Base-by-base conservation (phyloP, 2,888 invertebrate genomes). In the Lasioglossum lativentre region DNA sequence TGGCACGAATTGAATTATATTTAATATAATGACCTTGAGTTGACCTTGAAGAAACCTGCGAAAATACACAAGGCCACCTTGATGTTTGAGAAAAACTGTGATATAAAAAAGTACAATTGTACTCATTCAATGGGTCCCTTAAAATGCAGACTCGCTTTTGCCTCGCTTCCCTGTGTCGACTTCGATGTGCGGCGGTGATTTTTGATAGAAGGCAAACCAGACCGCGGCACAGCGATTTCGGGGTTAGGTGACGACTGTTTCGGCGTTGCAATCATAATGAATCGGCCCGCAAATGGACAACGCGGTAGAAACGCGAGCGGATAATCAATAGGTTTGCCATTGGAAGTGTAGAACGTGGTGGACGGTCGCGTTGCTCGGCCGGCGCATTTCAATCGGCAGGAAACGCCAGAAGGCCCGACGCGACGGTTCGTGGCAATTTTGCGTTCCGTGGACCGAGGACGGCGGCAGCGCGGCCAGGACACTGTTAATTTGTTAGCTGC, bases 311-410 rank as follows among this genome's bases (percentile, higher is more conserved):
- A 82, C 78, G 79, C 81, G 84, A 78, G 81, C 81, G 81, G 80
- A 88, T 90, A 90, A 91, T 90, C 91, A 87, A 92, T 91, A 92
- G 90, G 85, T 83, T 88, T 82, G 85, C 82, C 82, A 82, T 59
- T 89, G 86, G 85, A 89, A 88, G 86, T 90, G 81, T 75, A 79
- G 86, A 85, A 84, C 83, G 84, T 56, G n/a, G n/a, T n/a, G 56
- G n/a, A n/a, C 56, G 85, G 84, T 84, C 82, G 81, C 23, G n/a
- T 75, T 82, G 83, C 83, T 74, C 84, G 89, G 88, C 85, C 79
- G 88, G 82, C 87, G 91, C 91, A 91, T 92, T 92, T 92, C 92
- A 91, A 92, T 92, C 90, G 91, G 89, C 80, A 78, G 89, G 89
- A 88, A 91, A 90, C 91, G 90, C 85, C 85, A 88, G 88, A 70